A percentile compares a stretch with the other conserved stretches of the same genome.
phyloP scores from a whole-genome alignment of 2,113 vertebrate genomes.

The Camelus dromedarius region DNA sequence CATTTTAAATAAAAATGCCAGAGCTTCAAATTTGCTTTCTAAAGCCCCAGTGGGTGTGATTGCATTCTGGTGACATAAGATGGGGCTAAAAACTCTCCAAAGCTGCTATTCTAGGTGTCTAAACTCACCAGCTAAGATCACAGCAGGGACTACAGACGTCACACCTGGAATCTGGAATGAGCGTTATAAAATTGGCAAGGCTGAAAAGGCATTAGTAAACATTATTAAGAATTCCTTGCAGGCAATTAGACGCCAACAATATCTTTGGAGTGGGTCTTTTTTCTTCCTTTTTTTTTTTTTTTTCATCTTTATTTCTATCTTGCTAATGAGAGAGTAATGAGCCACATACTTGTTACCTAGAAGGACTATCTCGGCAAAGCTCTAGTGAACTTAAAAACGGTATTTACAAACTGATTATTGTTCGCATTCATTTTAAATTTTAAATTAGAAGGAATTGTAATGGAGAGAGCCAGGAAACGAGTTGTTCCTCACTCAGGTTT shows the following conservation, averaged over 20 bases:
- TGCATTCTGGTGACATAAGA: slow-evolving; percentile 88
- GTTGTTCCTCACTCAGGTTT: slow-evolving; percentile 78
- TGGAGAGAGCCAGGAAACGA: slow-evolving; percentile 75
- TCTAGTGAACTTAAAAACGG: slow-evolving; percentile 88
- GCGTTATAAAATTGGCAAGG: slow-evolving; percentile 88
- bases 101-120: slow-evolving; percentile 79
- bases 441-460: slow-evolving; percentile 84
- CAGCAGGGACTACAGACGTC: slow-evolving; percentile 87
- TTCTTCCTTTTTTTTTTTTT: slow-evolving; percentile 45
- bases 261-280: slow-evolving; percentile 85
- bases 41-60: slow-evolving; percentile 83
- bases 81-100: slow-evolving; percentile 89
- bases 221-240: slow-evolving; percentile 91
- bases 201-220: slow-evolving; percentile 90
- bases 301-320: slow-evolving; percentile 88
- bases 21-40: slow-evolving; percentile 69
- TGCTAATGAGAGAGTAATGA: slow-evolving; percentile 92
- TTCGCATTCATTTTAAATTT: slow-evolving; percentile 87
- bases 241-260: slow-evolving; percentile 89
- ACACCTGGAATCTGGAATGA: slow-evolving; percentile 87
- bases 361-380: slow-evolving; percentile 87
- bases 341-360: slow-evolving; percentile 89
- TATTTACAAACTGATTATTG: slow-evolving; percentile 90
- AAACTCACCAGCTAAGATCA: slow-evolving; percentile 82
- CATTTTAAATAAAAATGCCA: slow-evolving; percentile 68